Evolutionary conservation across 2,113 vertebrate species (phyloP), one percentile per base, ranked within the genome.

Genomic region (Prionailurus viverrinus): DNA sequence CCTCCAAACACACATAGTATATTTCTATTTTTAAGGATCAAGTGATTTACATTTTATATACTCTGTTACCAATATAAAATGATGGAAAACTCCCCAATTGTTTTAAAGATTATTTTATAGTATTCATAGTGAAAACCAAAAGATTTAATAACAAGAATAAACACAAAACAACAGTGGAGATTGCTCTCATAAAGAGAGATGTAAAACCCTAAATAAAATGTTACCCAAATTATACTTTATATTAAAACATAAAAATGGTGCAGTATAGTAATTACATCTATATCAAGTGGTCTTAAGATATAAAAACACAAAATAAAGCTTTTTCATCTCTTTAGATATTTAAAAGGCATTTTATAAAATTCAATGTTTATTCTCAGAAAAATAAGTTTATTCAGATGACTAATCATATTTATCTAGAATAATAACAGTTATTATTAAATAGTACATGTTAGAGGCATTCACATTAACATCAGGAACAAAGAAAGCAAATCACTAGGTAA

Each of bases 341-440:
- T 94, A 86, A 95, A 90, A 55, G 58, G 3, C 58, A 83, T 55
- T 55, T 82, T 95, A 69, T 4, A 61, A 63, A 80, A 82, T 66
- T 58, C 31, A 86, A 5, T n/a, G 51, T 80, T 14, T 87, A 9
- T 92, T 81, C 27, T 66, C 45, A 63, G 51, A 63, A 71, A 87
- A 71, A 21, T 51, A 86, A 61, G 1, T 27, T 92, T 65, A 63
- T 87, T 73, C 21, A 91, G 86, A 73, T 71, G 41, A 81, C 87
- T 63, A 87, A 65, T 73, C 27, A 73, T 23, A 81, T 87, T 88
- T 95, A 45, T 73, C 7, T 81, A 55, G n/a, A 86, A 27, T 71
- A 92, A 81, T 29, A 73, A 8, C 25, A 69, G 41, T 4, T 2
- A 63, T 36, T 73, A 65, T 63, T 92, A 82, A 92, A 87, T 55